phyloP scores from a whole-genome alignment of 2,888 invertebrate genomes.

The Lycaena phlaeas region DNA sequence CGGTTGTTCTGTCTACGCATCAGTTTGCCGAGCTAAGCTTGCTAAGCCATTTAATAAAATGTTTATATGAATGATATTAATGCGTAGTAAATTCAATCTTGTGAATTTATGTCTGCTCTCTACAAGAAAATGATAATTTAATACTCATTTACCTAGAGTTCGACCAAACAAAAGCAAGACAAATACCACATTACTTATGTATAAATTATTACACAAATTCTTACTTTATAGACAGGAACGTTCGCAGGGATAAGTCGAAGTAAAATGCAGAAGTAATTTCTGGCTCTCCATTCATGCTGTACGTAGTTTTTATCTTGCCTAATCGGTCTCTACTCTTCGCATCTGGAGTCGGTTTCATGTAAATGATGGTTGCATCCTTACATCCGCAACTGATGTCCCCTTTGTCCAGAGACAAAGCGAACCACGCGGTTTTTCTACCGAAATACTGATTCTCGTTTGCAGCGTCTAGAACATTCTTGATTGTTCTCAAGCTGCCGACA shows the following conservation, averaged over 20 bases:
- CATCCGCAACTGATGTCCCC: constrained; percentile 83
- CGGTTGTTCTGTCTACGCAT: too few relatives aligned
- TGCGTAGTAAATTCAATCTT: too few relatives aligned
- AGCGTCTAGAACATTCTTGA: constrained; percentile 78
- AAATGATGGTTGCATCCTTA: constrained; percentile 83
- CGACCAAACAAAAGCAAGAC: too few relatives aligned
- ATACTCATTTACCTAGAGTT: too few relatives aligned
- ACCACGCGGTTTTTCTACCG: constrained; percentile 90
- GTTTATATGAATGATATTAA: too few relatives aligned
- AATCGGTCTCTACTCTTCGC: constrained; percentile 79
- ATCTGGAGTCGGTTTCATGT: constrained; percentile 80
- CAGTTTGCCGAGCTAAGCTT: too few relatives aligned
- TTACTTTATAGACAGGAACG: constrained; percentile 83
- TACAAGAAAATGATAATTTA: too few relatives aligned
- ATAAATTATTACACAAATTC: too few relatives aligned
- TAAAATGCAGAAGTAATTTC: constrained; percentile 89
- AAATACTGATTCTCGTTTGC: constrained; percentile 84
- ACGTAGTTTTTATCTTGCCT: constrained; percentile 79
- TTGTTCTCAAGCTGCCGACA: constrained; percentile 80
- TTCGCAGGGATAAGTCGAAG: constrained; percentile 85
- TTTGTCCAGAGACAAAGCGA: constrained; percentile 83
- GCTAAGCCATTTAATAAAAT: too few relatives aligned
- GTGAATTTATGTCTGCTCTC: too few relatives aligned
- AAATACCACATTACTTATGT: too few relatives aligned
- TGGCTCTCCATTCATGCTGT: constrained; percentile 80